These are phyloP conservation scores for Porites lobata DNA, from an alignment of 92 coral and sea anemone genomes.

Conservation along the genomic window DNA sequence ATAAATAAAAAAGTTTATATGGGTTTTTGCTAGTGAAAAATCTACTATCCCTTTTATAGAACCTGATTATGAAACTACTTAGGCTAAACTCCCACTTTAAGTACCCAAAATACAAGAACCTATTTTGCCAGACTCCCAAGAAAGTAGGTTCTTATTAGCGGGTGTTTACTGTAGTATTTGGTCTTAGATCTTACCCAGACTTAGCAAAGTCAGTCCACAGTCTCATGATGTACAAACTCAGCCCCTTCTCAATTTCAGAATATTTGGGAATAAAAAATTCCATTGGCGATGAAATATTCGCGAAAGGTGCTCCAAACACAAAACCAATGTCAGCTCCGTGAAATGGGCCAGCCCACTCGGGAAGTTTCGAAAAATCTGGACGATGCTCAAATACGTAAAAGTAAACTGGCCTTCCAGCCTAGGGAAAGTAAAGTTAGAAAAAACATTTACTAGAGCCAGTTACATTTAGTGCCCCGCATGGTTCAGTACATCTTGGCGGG, in stretches of 20 bases:
- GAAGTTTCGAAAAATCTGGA: constrained; percentile 28
- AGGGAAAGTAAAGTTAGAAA: not conserved
- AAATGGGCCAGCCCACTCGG: constrained; percentile 35
- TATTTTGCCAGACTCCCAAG: too few species aligned
- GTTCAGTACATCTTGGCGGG: too few species aligned
- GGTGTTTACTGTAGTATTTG: too few species aligned
- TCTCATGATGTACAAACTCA: constrained; percentile 45
- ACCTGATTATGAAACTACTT: too few species aligned
- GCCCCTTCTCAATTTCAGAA: constrained; percentile 60
- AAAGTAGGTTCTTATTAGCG: too few species aligned
- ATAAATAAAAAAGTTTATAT: too few species aligned
- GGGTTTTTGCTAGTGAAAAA: too few species aligned
- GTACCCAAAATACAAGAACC: too few species aligned
- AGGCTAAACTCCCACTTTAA: too few species aligned
- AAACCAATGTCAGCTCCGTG: constrained; percentile 27
- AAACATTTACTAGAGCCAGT: not conserved
- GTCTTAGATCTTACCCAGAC: too few species aligned
- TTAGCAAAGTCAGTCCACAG: constrained; percentile 60
- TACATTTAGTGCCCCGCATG: too few species aligned
- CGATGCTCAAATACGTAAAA: constrained; percentile 54
- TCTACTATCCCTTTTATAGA: too few species aligned
- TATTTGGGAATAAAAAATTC: not conserved
- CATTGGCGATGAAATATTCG: not conserved
- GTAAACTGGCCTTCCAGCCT: not conserved
- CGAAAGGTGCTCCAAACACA: constrained; percentile 52